Evolutionary conservation across 2,113 vertebrate species (phyloP).

Genomic region (Tachysurus vachellii): DNA sequence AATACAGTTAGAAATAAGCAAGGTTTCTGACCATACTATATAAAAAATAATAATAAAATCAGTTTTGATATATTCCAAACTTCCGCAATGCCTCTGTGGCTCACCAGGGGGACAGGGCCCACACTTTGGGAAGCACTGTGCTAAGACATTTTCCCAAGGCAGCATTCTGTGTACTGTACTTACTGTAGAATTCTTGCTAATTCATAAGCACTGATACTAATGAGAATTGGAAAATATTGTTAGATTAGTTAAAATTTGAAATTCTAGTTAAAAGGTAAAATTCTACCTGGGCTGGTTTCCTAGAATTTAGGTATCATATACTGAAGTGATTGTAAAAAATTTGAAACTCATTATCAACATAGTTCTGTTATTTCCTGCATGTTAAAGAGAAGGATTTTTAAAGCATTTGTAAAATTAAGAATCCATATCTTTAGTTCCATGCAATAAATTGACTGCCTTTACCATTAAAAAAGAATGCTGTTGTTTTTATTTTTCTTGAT

Average conservation of each 20-base stretch:
- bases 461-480: constrained; percentile 8
- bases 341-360: neutral
- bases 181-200: neutral
- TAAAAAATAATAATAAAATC: no score
- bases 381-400: neutral
- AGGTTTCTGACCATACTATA: no score
- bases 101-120: no score
- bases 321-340: neutral
- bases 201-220: neutral
- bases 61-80: no score
- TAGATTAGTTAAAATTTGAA: neutral
- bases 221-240: neutral
- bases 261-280: no score
- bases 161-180: neutral
- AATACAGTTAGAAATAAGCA: no score
- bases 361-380: constrained; percentile 1
- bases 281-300: neutral
- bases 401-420: neutral
- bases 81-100: no score
- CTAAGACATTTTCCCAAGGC: neutral
- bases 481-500: constrained; percentile 19
- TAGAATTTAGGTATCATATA: neutral
- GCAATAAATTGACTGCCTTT: constrained; percentile 5
- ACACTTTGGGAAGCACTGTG: no score
- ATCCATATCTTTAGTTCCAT: neutral